These are phyloP conservation scores for Mactra quadrangularis DNA, from an alignment of 1,140 invertebrate species.

Conservation along the genomic window DNA sequence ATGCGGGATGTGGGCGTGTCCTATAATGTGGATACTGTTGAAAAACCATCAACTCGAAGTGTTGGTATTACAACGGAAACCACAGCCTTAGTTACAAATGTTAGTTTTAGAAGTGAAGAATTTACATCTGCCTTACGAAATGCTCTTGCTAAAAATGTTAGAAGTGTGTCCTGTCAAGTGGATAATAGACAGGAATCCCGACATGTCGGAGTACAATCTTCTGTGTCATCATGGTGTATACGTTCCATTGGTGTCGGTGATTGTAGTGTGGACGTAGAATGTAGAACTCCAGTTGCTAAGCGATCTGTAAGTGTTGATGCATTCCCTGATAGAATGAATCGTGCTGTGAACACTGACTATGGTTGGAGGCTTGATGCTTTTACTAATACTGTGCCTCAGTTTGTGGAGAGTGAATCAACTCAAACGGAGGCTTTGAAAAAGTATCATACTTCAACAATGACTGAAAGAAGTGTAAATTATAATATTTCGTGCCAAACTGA, in stretches of 20 bases:
- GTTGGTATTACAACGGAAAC: slow-evolving; percentile 81
- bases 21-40: slow-evolving; percentile 76
- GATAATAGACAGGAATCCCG: slow-evolving; percentile 67
- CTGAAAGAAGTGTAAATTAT: slow-evolving; percentile 66
- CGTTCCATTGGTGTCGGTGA: slow-evolving; percentile 75
- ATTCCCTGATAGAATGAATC: slow-evolving; percentile 73
- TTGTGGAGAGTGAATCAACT: slow-evolving; percentile 76
- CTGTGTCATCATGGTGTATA: slow-evolving; percentile 60
- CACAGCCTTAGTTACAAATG: slow-evolving; percentile 70
- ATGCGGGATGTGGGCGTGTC: slow-evolving; percentile 85
- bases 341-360: slow-evolving; percentile 74
- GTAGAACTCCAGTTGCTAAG: slow-evolving; percentile 68
- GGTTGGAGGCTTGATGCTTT: slow-evolving; percentile 77
- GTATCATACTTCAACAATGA: slow-evolving; percentile 76
- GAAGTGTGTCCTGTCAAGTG: slow-evolving; percentile 77
- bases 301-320: slow-evolving; percentile 75
- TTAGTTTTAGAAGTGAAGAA: slow-evolving; percentile 80
- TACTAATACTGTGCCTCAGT: slow-evolving; percentile 76
- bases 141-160: slow-evolving; percentile 78
- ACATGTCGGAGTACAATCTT: slow-evolving; percentile 67
- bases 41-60: slow-evolving; percentile 75
- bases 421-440: slow-evolving; percentile 77
- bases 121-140: slow-evolving; percentile 76
- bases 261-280: slow-evolving; percentile 78
- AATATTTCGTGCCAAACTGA: slow-evolving; percentile 76